Evolutionary conservation across 2,113 vertebrate species (phyloP).

Genomic region (Gadus macrocephalus): DNA sequence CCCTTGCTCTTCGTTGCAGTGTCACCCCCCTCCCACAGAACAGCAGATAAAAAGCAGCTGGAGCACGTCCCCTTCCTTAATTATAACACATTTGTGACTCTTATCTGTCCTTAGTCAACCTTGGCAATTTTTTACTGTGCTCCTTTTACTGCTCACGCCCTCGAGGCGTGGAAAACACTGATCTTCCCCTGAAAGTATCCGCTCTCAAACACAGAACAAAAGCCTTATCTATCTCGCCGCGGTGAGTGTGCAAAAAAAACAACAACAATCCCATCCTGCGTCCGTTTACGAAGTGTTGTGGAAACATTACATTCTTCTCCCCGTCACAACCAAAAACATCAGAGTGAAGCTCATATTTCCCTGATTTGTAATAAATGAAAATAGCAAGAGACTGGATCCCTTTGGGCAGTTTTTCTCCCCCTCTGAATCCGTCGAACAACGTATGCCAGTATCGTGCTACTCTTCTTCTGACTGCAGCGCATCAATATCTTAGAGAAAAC

Average conservation of each 20-base stretch:
- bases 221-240: conserved; percentile 57
- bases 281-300: conserved; percentile 31
- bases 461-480: conserved; percentile 9
- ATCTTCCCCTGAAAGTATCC: conserved; percentile 57
- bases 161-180: conserved; percentile 53
- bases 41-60: conserved; percentile 50
- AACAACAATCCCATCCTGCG: conserved; percentile 41
- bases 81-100: conserved; percentile 61
- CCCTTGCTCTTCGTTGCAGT: too few relatives aligned
- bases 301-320: conserved; percentile 10
- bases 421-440: conserved; percentile 14
- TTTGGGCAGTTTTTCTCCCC: not conserved
- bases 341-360: conserved; percentile 8
- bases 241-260: conserved; percentile 51
- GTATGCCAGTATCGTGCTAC: not conserved
- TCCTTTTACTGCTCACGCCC: conserved; percentile 42
- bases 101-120: conserved; percentile 68
- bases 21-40: conserved; percentile 15
- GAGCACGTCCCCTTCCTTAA: conserved; percentile 56
- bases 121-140: conserved; percentile 51
- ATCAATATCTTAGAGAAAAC: conserved; percentile 16
- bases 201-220: conserved; percentile 60
- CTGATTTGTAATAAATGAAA: conserved; percentile 18
- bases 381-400: conserved; percentile 8
- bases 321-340: conserved; percentile 27